phyloP scores from a whole-genome alignment of 2,113 vertebrate species.

The Rhea pennata region DNA sequence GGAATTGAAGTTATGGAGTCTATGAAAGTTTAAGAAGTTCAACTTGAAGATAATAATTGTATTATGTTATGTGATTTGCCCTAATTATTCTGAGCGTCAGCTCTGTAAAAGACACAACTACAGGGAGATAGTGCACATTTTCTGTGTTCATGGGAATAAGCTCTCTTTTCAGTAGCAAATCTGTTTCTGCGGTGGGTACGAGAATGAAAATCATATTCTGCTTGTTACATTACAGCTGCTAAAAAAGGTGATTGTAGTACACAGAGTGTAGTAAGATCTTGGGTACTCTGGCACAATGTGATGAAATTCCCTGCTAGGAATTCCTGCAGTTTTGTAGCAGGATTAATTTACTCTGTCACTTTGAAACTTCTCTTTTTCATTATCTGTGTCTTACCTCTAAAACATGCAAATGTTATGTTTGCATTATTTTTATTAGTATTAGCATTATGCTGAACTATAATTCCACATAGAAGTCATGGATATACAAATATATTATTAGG shows the following conservation, averaged over 20 bases:
- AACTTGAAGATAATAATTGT: neutral
- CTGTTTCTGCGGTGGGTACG: neutral
- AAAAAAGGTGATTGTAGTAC: neutral
- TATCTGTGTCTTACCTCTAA: neutral
- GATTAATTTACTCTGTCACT: neutral
- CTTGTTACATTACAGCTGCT: neutral
- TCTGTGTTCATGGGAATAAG: neutral
- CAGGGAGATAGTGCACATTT: neutral
- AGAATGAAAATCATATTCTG: neutral
- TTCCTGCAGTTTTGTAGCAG: neutral
- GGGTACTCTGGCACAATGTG: neutral
- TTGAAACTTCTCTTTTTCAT: neutral
- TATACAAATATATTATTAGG: neutral
- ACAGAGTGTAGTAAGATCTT: neutral
- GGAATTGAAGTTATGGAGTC: neutral
- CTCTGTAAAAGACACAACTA: neutral
- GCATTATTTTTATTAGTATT: neutral
- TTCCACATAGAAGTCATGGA: neutral
- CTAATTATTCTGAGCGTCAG: neutral
- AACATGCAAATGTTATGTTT: neutral
- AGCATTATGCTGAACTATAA: neutral
- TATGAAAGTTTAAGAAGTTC: neutral
- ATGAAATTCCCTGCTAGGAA: neutral
- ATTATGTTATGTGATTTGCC: neutral
- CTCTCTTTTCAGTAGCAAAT: neutral